Base-by-base conservation (phyloP, 1,140 invertebrate genomes). In the Monochamus saltuarius region DNA sequence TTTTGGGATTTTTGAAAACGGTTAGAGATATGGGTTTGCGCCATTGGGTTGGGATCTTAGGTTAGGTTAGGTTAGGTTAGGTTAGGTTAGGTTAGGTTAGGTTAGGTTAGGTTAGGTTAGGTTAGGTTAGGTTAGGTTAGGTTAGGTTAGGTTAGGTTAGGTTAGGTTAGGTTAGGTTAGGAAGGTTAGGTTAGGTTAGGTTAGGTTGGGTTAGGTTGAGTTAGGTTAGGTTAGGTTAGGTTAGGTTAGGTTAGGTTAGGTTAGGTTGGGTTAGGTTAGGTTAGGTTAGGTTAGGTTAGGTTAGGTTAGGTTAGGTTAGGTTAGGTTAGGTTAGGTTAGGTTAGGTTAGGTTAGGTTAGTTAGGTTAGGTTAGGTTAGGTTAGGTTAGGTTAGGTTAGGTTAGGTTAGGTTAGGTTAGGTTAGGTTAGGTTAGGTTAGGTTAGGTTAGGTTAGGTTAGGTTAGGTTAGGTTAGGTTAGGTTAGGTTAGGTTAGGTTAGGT, bases 181-280 rank as follows among this genome's bases (percentile, higher is more conserved):
- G n/a, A n/a, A n/a, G n/a, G n/a, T n/a, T n/a, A n/a, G n/a, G n/a
- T n/a, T n/a, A n/a, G 40, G 40, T 43, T 43, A 43, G 40, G 40
- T 43, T 43, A 43, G 40, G 40, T 43, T 43, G 17, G 40, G 40
- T 43, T 43, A 43, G 40, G 40, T 43, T 43, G 17, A 16, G 40
- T 43, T 43, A 43, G 40, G 40, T 43, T 43, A 43, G 40, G 40
- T 43, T 43, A 43, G 40, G 40, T n/a, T 43, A 43, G 40, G 40
- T 43, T 43, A 43, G 40, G 40, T n/a, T 43, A 43, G 40, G 40
- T 43, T 43, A 43, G 40, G 40, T 65, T 62, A 61, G 61, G 64
- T 59, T 64, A 59, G 67, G 64, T 66, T n/a, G n/a, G n/a, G n/a
- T n/a, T n/a, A n/a, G n/a, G n/a, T n/a, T n/a, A 60, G n/a, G 40